A percentile compares a stretch with the other conserved stretches of the same genome.
These are phyloP conservation scores for Heliconius cydno DNA, from an alignment of 2,888 invertebrate genomes.

Conservation along the genomic window DNA sequence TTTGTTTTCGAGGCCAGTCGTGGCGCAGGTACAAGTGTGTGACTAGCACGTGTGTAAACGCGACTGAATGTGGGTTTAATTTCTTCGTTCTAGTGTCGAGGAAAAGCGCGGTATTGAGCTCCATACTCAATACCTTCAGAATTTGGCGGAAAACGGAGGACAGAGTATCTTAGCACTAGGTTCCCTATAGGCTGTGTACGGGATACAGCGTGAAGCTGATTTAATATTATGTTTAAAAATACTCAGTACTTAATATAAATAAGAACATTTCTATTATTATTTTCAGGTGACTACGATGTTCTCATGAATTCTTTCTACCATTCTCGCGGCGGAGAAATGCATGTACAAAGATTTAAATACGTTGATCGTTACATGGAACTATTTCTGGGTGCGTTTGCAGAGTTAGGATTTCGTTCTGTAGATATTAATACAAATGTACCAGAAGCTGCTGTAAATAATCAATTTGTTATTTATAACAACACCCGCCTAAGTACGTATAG, in stretches of 20 bases:
- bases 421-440: constrained; percentile 75
- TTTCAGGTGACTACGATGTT: constrained; percentile 77
- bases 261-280: constrained; percentile 24
- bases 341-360: constrained; percentile 74
- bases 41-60: too few relatives aligned
- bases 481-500: constrained; percentile 75
- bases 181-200: too few relatives aligned
- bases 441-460: constrained; percentile 75
- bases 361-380: constrained; percentile 72
- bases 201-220: too few relatives aligned
- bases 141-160: too few relatives aligned
- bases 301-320: constrained; percentile 76
- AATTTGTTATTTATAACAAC: constrained; percentile 73
- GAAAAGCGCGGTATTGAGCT: too few relatives aligned
- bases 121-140: too few relatives aligned
- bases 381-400: constrained; percentile 69
- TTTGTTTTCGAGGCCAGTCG: too few relatives aligned
- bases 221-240: not conserved
- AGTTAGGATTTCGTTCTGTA: constrained; percentile 72
- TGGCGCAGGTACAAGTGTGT: too few relatives aligned
- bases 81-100: too few relatives aligned
- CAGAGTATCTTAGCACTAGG: too few relatives aligned
- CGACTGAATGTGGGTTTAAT: too few relatives aligned
- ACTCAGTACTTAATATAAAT: not conserved
- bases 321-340: constrained; percentile 76